Conservation (phyloP, 2,888 invertebrate species). For the Ennomos quercinarius region DNA sequence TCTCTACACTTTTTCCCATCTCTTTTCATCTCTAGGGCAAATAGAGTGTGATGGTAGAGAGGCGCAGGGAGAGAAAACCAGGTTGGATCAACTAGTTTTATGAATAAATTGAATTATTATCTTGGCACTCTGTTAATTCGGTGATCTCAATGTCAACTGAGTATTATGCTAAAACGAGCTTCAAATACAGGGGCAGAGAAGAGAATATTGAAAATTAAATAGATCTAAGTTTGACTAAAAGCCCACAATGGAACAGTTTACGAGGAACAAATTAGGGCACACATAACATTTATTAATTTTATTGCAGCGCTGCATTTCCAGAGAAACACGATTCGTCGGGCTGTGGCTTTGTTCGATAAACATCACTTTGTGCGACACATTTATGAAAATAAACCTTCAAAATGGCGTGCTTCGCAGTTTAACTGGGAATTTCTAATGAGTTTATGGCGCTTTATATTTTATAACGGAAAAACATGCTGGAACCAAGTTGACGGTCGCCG, state of each 20-base stretch:
- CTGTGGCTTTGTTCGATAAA: slow-evolving; percentile 23
- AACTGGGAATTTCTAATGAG: slow-evolving; percentile 21
- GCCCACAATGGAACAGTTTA: slow-evolving; percentile 4
- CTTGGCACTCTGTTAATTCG: too few species aligned
- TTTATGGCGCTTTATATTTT: slow-evolving; percentile 12
- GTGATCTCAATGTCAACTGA: too few species aligned
- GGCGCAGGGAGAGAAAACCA: too few species aligned
- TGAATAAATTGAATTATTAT: too few species aligned
- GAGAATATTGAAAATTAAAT: too few species aligned
- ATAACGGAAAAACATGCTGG: not conserved
- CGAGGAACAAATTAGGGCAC: slow-evolving; percentile 25
- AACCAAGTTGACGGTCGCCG: slow-evolving; percentile 2
- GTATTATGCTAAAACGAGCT: too few species aligned
- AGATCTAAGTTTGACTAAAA: too few species aligned
- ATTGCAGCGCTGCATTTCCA: slow-evolving; percentile 24
- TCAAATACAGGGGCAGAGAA: too few species aligned
- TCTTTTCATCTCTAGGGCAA: too few species aligned
- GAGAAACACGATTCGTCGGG: slow-evolving; percentile 13
- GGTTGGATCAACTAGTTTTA: too few species aligned
- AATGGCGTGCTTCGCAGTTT: slow-evolving; percentile 26
- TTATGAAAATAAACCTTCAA: slow-evolving; percentile 30
- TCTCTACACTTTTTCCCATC: too few species aligned
- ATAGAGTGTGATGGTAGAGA: too few species aligned
- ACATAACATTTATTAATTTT: slow-evolving; percentile 21
- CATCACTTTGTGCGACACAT: slow-evolving; percentile 23